phyloP scores from a whole-genome alignment of 2,113 vertebrate genomes.

The Paramormyrops kingsleyae region DNA sequence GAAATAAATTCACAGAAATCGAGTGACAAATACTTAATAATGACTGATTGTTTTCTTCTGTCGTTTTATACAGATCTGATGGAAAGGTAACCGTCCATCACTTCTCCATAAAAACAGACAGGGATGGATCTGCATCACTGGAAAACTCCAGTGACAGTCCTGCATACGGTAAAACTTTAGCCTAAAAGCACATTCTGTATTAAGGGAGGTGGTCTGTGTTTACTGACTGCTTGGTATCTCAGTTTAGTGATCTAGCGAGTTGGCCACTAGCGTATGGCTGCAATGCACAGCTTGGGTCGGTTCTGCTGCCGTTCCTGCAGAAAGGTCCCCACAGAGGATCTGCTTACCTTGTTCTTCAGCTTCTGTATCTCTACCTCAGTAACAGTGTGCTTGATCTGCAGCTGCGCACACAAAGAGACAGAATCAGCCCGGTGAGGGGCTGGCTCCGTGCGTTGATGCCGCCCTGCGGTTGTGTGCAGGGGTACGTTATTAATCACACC shows the following conservation, averaged over 20 bases:
- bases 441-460: conserved; percentile 41
- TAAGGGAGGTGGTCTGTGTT: background rate
- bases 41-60: background rate
- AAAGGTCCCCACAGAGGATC: background rate
- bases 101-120: background rate
- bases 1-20: background rate
- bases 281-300: background rate
- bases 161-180: background rate
- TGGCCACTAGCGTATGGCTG: background rate
- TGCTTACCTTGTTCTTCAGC: conserved; percentile 95
- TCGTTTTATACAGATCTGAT: background rate
- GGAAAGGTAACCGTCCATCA: background rate
- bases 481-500: conserved; percentile 61
- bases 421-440: conserved; percentile 38
- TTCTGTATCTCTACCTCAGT: conserved; percentile 99
- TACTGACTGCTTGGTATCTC: background rate
- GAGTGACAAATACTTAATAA: background rate
- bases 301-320: background rate
- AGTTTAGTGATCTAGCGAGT: background rate
- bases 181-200: background rate
- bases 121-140: background rate
- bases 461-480: conserved; percentile 56
- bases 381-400: conserved; percentile 98
- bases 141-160: background rate
- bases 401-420: conserved; percentile 67